Conservation (phyloP, 2,888 invertebrate species). For the Apocheima hispidaria region DNA sequence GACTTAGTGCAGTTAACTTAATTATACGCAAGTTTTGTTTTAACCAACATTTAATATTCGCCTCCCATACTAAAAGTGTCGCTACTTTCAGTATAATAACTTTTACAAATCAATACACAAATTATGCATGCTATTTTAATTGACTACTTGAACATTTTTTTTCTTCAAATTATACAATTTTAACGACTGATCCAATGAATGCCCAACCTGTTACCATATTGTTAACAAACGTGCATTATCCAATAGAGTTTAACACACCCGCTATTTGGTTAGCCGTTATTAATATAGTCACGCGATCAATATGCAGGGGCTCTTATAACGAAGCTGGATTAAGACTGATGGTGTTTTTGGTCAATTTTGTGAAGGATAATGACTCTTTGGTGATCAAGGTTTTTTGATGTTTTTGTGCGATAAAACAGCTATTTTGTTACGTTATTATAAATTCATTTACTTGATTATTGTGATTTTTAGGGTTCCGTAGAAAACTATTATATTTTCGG, state of each 20-base stretch:
- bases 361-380: constrained; percentile 27
- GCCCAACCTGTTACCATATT: constrained; percentile 37
- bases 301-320: constrained; percentile 43
- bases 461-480: too few species aligned
- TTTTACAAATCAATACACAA: too few species aligned
- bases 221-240: constrained; percentile 41
- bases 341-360: constrained; percentile 30
- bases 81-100: too few species aligned
- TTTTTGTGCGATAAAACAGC: constrained; percentile 4
- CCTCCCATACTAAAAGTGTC: too few species aligned
- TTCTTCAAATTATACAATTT: background rate
- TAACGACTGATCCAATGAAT: constrained; percentile 9
- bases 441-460: constrained; percentile 8
- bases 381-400: constrained; percentile 17
- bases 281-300: constrained; percentile 44
- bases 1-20: too few species aligned
- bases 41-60: too few species aligned
- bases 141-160: too few species aligned
- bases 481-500: too few species aligned
- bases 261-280: constrained; percentile 47
- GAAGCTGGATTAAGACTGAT: constrained; percentile 43
- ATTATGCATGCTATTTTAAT: too few species aligned
- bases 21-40: too few species aligned
- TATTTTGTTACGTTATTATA: constrained; percentile 10
- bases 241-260: constrained; percentile 48